Conservation (phyloP, 2,888 invertebrate species). For the Drosophila lacicola region DNA sequence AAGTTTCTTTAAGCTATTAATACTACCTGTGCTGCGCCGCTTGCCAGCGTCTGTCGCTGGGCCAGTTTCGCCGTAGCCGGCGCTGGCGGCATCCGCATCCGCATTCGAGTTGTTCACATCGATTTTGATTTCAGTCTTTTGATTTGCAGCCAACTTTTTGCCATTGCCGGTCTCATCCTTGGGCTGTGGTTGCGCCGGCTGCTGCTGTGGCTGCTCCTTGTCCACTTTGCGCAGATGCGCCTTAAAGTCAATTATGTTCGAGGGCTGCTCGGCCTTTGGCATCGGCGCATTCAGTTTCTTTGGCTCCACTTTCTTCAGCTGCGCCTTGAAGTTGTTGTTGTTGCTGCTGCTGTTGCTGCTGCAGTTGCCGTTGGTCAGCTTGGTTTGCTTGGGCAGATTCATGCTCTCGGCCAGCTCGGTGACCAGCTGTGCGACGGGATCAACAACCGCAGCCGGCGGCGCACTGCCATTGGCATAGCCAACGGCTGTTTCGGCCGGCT, state of each 20-base stretch:
- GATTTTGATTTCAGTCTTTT: constrained; percentile 86
- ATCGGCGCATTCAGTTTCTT: constrained; percentile 86
- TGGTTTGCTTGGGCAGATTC: constrained; percentile 86
- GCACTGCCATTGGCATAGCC: constrained; percentile 87
- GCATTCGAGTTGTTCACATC: constrained; percentile 76
- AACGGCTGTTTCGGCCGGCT: constrained; percentile 73
- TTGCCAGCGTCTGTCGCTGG: constrained; percentile 88
- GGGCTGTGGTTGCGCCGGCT: constrained; percentile 26
- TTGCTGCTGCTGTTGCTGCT: constrained; percentile 19
- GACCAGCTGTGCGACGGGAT: constrained; percentile 92
- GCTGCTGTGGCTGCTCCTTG: constrained; percentile 75
- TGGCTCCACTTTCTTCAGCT: constrained; percentile 91
- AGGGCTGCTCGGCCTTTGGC: constrained; percentile 86
- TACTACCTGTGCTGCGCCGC: constrained; percentile 95
- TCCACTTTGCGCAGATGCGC: constrained; percentile 93
- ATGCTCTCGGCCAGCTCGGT: constrained; percentile 94
- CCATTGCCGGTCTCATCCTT: constrained; percentile 44
- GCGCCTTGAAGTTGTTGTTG: constrained; percentile 87
- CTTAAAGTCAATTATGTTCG: constrained; percentile 92
- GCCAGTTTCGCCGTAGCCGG: background rate
- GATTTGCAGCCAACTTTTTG: constrained; percentile 70
- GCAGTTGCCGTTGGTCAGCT: constrained; percentile 72
- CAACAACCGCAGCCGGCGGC: constrained; percentile 85
- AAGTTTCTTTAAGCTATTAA: constrained; percentile 95
- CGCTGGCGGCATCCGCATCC: constrained; percentile 39